A percentile compares a stretch with the other conserved stretches of the same genome.
phyloP scores from a whole-genome alignment of 2,888 invertebrate species.

The Chrysolina haemoptera region DNA sequence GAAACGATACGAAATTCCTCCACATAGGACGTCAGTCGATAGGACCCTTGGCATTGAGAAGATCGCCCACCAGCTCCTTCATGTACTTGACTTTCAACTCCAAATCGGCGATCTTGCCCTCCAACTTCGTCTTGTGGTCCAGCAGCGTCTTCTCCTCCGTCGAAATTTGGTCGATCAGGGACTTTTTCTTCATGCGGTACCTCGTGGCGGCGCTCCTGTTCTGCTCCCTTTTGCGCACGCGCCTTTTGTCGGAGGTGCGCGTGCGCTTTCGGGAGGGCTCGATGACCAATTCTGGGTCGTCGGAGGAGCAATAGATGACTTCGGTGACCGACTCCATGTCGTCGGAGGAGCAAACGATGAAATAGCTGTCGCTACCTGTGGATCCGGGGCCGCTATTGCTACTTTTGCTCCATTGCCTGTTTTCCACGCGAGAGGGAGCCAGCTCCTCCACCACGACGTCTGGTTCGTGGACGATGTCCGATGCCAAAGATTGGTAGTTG shows the following conservation, averaged over 20 bases:
- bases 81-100: conserved; percentile 88
- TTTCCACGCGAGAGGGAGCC: conserved; percentile 79
- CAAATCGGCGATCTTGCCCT: conserved; percentile 81
- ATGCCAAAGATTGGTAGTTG: conserved; percentile 60
- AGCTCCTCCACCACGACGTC: conserved; percentile 82
- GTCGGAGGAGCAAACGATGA: conserved; percentile 68
- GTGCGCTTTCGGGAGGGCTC: conserved; percentile 66
- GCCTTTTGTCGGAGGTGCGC: conserved; percentile 85
- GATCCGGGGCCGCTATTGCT: conserved; percentile 63
- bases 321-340: too few species aligned
- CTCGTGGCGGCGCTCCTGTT: conserved; percentile 94
- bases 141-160: conserved; percentile 81
- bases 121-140: conserved; percentile 78
- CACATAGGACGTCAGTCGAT: conserved; percentile 73
- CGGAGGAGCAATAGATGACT: conserved; percentile 70
- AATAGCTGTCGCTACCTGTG: conserved; percentile 63
- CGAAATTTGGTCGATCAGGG: conserved; percentile 84
- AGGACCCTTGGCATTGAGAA: conserved; percentile 86
- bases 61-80: conserved; percentile 89
- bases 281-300: conserved; percentile 72
- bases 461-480: conserved; percentile 73
- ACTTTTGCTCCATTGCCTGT: conserved; percentile 69
- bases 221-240: conserved; percentile 91
- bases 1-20: background rate
- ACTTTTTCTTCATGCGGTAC: conserved; percentile 91